A percentile compares a stretch with the other conserved stretches of the same genome.
These are phyloP conservation scores for Drosophila prolongata DNA, from an alignment of 2,888 invertebrate species.

Conservation along the genomic window DNA sequence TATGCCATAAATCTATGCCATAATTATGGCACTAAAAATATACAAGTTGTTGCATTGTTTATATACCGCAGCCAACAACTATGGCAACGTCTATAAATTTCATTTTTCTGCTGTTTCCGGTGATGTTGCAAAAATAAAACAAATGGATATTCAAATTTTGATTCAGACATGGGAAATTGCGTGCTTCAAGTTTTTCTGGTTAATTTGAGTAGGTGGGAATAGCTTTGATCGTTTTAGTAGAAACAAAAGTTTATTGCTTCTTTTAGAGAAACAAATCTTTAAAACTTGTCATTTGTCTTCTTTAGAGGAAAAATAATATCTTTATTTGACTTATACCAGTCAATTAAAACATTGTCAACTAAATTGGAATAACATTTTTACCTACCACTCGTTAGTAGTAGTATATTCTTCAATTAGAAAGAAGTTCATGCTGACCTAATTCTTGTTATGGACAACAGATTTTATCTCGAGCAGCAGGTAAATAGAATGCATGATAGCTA, in stretches of 20 bases:
- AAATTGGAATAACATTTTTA: no score
- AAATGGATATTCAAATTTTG: constrained; percentile 7
- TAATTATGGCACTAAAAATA: constrained; percentile 53
- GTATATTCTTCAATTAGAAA: no score
- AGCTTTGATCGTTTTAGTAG: constrained; percentile 16
- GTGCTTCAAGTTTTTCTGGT: neutral
- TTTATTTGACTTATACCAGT: no score
- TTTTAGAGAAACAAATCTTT: constrained; percentile 9
- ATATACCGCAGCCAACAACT: constrained; percentile 23
- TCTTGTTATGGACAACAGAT: constrained; percentile 9
- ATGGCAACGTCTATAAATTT: constrained; percentile 14
- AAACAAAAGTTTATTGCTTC: constrained; percentile 33
- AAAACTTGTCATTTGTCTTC: constrained; percentile 12
- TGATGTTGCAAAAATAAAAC: constrained; percentile 28
- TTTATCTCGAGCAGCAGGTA: constrained; percentile 11
- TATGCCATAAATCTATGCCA: constrained; percentile 59
- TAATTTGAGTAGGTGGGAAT: constrained; percentile 22
- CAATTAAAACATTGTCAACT: no score
- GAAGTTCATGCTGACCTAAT: no score
- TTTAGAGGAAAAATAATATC: neutral
- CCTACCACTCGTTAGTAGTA: no score
- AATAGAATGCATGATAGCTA: constrained; percentile 2
- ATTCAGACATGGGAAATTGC: neutral
- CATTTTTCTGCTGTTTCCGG: constrained; percentile 37
- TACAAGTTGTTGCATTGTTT: constrained; percentile 39